Evolutionary conservation across 2,113 vertebrate genomes (phyloP).

Genomic region (Dissostichus mawsoni): DNA sequence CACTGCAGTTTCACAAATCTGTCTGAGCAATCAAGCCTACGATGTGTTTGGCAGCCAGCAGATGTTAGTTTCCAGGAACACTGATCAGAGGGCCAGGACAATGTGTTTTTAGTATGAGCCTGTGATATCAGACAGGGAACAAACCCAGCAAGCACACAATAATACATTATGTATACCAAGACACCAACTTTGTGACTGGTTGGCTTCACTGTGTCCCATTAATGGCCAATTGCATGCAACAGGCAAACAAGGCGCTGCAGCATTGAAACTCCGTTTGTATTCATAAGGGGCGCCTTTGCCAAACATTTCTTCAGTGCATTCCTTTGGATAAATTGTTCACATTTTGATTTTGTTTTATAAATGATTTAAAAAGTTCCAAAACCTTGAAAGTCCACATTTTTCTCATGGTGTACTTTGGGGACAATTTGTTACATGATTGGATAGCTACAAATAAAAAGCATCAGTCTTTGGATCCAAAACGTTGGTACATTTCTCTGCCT

Average conservation of each 20-base stretch:
- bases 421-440: conserved; percentile 14
- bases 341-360: not conserved
- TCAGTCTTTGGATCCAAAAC: not conserved
- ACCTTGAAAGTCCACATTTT: not conserved
- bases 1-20: conserved; percentile 22
- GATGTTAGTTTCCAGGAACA: conserved; percentile 2
- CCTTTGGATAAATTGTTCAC: not conserved
- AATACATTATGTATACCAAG: conserved; percentile 20
- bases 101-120: not conserved
- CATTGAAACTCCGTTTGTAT: conserved; percentile 5
- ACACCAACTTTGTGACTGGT: conserved; percentile 11
- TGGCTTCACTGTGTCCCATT: conserved; percentile 16
- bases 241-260: conserved; percentile 19
- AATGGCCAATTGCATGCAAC: conserved; percentile 28
- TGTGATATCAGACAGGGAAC: conserved; percentile 35
- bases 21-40: conserved; percentile 39
- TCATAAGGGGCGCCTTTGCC: not conserved
- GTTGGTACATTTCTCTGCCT: not conserved
- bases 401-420: not conserved
- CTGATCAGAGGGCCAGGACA: conserved; percentile 35
- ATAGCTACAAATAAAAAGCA: conserved; percentile 13
- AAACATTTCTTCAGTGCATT: conserved; percentile 3
- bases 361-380: not conserved
- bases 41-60: conserved; percentile 10
- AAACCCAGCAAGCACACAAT: conserved; percentile 34